Conservation (phyloP, 1,140 invertebrate genomes). For the Polypedilum vanderplanki region DNA sequence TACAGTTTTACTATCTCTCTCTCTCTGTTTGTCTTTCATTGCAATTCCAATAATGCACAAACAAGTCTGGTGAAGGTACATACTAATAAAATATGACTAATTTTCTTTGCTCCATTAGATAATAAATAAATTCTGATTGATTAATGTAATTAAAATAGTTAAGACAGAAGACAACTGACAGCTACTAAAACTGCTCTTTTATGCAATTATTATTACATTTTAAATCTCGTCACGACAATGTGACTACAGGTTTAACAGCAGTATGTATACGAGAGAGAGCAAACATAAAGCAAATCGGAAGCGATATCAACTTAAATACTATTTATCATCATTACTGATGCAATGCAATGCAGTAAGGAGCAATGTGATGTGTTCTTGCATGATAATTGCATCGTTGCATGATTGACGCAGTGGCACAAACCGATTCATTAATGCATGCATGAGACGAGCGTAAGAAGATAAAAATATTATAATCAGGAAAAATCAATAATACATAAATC, state of each 20-base stretch:
- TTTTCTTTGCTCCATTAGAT: not conserved
- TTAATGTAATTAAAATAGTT: not conserved
- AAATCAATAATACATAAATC: conserved; percentile 10
- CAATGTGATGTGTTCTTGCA: not conserved
- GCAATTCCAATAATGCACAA: too few relatives aligned
- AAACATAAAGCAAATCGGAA: not conserved
- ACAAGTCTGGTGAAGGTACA: too few relatives aligned
- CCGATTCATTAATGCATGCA: conserved; percentile 5
- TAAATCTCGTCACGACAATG: not conserved
- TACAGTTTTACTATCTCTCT: not conserved
- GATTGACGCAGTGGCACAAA: not conserved
- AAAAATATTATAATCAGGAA: not conserved
- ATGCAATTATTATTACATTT: not conserved
- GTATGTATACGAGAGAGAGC: not conserved
- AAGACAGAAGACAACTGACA: not conserved
- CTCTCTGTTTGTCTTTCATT: too few relatives aligned
- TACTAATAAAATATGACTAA: not conserved
- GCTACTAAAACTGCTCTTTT: not conserved
- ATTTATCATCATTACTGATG: not conserved
- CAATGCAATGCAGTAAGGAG: not conserved
- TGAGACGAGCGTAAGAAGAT: not conserved
- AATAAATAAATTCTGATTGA: not conserved
- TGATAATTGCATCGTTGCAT: not conserved
- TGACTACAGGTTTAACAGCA: not conserved
- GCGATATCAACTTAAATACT: not conserved